Percentiles rank a stretch among this genome's conserved stretches.
Evolutionary conservation across 2,797 vertebrate species (phyloP).

Genomic region (Notolepis coatsorum): DNA sequence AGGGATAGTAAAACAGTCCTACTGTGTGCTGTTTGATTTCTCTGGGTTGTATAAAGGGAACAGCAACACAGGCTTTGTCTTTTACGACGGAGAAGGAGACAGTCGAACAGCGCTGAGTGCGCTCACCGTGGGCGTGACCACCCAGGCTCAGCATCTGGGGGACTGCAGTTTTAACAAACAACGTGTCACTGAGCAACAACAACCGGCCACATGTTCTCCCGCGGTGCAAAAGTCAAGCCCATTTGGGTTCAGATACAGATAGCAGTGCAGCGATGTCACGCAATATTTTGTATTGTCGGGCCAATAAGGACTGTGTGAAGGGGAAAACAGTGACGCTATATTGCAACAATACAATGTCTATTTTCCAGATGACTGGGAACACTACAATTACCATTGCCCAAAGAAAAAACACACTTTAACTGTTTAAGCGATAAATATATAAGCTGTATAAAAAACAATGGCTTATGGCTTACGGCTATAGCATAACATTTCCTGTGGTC

Average conservation of each 20-base stretch:
- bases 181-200: conserved; percentile 24
- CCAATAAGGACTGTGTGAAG: conserved; percentile 13
- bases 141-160: conserved; percentile 60
- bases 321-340: conserved; percentile 51
- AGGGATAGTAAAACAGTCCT: not conserved
- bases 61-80: conserved; percentile 29
- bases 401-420: conserved; percentile 32
- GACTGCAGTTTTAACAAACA: conserved; percentile 37
- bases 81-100: conserved; percentile 33
- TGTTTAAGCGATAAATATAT: no score
- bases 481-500: no score
- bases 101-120: conserved; percentile 33
- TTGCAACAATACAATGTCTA: conserved; percentile 20
- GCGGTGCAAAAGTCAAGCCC: conserved; percentile 41
- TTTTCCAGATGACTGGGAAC: conserved; percentile 39
- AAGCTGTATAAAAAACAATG: conserved; percentile 21
- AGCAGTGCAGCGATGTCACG: conserved; percentile 31
- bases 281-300: conserved; percentile 45
- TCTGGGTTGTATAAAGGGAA: conserved; percentile 5
- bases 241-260: conserved; percentile 50
- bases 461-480: conserved; percentile 43
- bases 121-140: conserved; percentile 53
- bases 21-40: conserved; percentile 8
- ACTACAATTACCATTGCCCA: conserved; percentile 7
- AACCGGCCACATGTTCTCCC: conserved; percentile 41